Percentiles rank a stretch among this genome's conserved stretches.
Evolutionary conservation across 1,140 invertebrate genomes (phyloP).

Genomic region (Thalassaphorura encarpata): DNA sequence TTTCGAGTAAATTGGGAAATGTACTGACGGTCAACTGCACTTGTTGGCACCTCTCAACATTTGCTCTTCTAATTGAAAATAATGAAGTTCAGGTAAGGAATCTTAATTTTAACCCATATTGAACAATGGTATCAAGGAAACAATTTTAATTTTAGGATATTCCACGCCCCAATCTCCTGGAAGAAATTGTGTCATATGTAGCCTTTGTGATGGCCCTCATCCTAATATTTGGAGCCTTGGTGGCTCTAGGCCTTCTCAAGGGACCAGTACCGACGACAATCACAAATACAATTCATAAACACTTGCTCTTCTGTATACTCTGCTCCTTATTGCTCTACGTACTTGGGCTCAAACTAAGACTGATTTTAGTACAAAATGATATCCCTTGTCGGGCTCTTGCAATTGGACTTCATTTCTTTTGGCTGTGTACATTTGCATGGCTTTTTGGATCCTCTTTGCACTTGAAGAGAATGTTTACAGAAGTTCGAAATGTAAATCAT

Average conservation of each 20-base stretch:
- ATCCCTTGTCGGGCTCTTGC: slow-evolving; percentile 49
- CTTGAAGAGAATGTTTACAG: slow-evolving; percentile 86
- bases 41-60: slow-evolving; percentile 83
- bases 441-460: slow-evolving; percentile 83
- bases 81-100: slow-evolving; percentile 67
- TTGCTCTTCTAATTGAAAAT: slow-evolving; percentile 81
- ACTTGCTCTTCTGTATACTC: slow-evolving; percentile 79
- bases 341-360: slow-evolving; percentile 67
- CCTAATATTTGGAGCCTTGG: slow-evolving; percentile 59
- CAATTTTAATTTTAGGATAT: slow-evolving; percentile 42
- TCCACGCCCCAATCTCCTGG: slow-evolving; percentile 68
- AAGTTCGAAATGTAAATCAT: slow-evolving; percentile 92
- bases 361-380: slow-evolving; percentile 51
- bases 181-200: slow-evolving; percentile 78
- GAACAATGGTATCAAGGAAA: slow-evolving; percentile 8
- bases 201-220: slow-evolving; percentile 75
- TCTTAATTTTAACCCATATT: background rate
- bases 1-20: slow-evolving; percentile 30
- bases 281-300: slow-evolving; percentile 88
- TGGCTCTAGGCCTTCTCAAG: slow-evolving; percentile 63
- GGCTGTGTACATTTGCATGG: slow-evolving; percentile 69
- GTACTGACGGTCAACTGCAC: slow-evolving; percentile 74
- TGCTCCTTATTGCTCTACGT: slow-evolving; percentile 75
- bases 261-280: slow-evolving; percentile 66
- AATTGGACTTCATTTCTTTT: slow-evolving; percentile 71